Evolutionary conservation across 2,888 invertebrate genomes (phyloP).

Genomic region (Stenoptilia bipunctidactyla): DNA sequence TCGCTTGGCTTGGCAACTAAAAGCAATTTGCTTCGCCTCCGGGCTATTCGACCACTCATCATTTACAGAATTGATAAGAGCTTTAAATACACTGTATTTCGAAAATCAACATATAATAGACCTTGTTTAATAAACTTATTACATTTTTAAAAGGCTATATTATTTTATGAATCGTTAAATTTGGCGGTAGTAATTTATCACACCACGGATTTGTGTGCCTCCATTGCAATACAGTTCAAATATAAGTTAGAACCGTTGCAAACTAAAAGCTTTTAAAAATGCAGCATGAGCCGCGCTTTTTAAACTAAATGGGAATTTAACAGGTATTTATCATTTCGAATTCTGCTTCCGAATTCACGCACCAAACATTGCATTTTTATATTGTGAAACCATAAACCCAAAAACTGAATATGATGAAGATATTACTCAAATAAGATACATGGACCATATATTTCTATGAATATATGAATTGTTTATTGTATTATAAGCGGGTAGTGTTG

Average conservation of each 20-base stretch:
- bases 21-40: background rate
- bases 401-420: background rate
- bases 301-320: slow-evolving; percentile 1
- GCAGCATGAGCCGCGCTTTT: background rate
- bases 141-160: no score
- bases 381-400: no score
- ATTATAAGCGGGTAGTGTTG: slow-evolving; percentile 28
- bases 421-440: slow-evolving; percentile 1
- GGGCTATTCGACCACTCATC: background rate
- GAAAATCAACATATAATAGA: no score
- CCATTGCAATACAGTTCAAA: no score
- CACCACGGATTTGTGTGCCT: no score
- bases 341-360: background rate
- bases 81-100: no score
- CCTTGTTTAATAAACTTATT: no score
- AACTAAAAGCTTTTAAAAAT: background rate
- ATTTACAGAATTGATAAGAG: background rate
- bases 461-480: slow-evolving; percentile 46
- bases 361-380: background rate
- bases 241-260: background rate
- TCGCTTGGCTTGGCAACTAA: background rate
- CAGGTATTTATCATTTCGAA: background rate
- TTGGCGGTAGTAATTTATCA: no score
- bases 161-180: no score
- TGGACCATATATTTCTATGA: slow-evolving; percentile 40